Conservation (phyloP, 2,797 vertebrate genomes). For the Synanceia verrucosa region DNA sequence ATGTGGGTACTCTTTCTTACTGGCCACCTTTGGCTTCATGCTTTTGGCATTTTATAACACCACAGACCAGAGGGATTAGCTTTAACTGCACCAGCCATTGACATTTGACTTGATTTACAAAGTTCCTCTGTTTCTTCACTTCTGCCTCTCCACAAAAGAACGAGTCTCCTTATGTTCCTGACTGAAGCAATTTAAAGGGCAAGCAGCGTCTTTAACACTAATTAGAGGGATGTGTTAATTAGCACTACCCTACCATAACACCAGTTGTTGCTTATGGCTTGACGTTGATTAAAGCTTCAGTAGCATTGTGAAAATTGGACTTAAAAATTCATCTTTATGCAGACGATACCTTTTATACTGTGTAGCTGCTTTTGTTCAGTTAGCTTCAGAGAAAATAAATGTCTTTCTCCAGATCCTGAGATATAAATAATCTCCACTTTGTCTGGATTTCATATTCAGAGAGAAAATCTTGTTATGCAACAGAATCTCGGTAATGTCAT, state of each 20-base stretch:
- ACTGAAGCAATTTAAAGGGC: constrained; percentile 35
- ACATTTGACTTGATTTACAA: constrained; percentile 66
- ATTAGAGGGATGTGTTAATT: constrained; percentile 47
- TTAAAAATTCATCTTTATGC: neutral
- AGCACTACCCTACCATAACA: constrained; percentile 8
- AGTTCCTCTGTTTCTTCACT: constrained; percentile 39
- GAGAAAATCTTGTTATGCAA: too few relatives aligned
- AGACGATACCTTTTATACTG: constrained; percentile 3
- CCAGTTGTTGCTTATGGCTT: constrained; percentile 11
- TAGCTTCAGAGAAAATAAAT: neutral
- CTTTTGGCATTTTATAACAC: constrained; percentile 60
- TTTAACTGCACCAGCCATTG: constrained; percentile 61
- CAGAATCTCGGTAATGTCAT: too few relatives aligned
- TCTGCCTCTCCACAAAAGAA: constrained; percentile 13
- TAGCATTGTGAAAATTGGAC: too few relatives aligned
- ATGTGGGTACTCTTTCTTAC: constrained; percentile 50
- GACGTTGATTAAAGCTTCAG: too few relatives aligned
- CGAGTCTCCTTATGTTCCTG: constrained; percentile 32
- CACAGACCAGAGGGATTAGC: constrained; percentile 67
- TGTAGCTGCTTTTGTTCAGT: neutral
- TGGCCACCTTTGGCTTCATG: constrained; percentile 56
- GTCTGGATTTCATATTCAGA: neutral
- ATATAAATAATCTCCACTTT: neutral
- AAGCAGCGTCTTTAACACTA: constrained; percentile 43
- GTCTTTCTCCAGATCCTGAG: neutral